A percentile compares a stretch with the other conserved stretches of the same genome.
Conservation (phyloP, 2,888 invertebrate genomes). For the Emmelina monodactyla region DNA sequence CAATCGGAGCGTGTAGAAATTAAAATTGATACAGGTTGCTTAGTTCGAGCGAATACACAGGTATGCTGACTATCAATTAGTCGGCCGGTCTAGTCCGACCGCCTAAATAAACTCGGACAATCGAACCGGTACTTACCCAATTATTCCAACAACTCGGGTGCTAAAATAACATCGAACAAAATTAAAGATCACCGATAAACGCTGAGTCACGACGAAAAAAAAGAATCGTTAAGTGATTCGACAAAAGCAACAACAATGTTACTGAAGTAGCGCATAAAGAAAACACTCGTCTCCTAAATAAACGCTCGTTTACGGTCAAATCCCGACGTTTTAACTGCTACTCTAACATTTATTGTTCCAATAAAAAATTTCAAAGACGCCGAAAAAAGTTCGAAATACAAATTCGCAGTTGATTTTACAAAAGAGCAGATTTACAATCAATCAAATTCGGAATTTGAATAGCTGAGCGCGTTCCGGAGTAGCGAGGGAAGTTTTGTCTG, state of each 20-base stretch:
- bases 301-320: conserved; percentile 55
- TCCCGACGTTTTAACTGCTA: conserved; percentile 59
- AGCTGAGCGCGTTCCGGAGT: conserved; percentile 18
- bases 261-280: conserved; percentile 45
- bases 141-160: conserved; percentile 25
- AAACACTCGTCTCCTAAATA: conserved; percentile 58
- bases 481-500: conserved; percentile 20
- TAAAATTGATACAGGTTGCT: conserved; percentile 33
- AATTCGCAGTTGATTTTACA: conserved; percentile 28
- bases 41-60: conserved; percentile 55
- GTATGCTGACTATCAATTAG: conserved; percentile 57
- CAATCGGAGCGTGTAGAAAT: conserved; percentile 57
- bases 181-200: conserved; percentile 50
- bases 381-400: conserved; percentile 30
- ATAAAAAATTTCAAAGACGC: conserved; percentile 54
- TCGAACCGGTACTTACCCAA: conserved; percentile 19
- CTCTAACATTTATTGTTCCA: conserved; percentile 48
- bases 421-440: conserved; percentile 24
- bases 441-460: conserved; percentile 32
- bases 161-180: conserved; percentile 47
- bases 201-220: conserved; percentile 28
- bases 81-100: conserved; percentile 32
- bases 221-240: conserved; percentile 53
- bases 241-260: conserved; percentile 45
- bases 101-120: conserved; percentile 49